Base-by-base conservation (phyloP, 2,797 vertebrate species). In the Thalassophryne amazonica region DNA sequence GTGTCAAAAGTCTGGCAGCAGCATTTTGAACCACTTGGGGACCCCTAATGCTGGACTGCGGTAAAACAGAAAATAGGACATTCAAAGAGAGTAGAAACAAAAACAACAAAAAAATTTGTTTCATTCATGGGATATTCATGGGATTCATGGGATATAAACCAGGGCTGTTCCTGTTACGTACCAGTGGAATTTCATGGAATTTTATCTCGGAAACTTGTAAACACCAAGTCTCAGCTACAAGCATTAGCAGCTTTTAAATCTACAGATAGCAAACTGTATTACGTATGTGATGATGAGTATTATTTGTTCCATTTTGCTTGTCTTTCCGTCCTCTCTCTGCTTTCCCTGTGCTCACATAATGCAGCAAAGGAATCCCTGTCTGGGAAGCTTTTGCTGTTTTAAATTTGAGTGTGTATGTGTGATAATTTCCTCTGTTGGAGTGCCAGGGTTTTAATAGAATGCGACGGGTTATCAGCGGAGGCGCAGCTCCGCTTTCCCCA, bases 401-500 rank as follows among this genome's bases (percentile, higher is more conserved):
- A 28, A 53, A 47, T 27, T 11, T 5, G 27, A 21, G 25, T 36
- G 23, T 24, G 45, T 33, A 25, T 54, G 10, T 35, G 59, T 61
- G 70, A 66, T 81, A 67, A 82, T 83, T 70, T 62, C 70, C 56
- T 73, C 62, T 63, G 39, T 84, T 66, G 67, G 74, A 84, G 63
- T 55, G 61, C 69, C 14, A 49, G 48, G 66, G 60, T 78, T 83
- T 83, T 80, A 86, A 85, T 88, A 77, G 84, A 81, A 84, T 78
- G 48, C 59, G 41, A 68, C 60, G 61, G 80, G 72, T 87, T 83
- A 87, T 88, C 84, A 78, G 59, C 4, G 11, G 45, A 64, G 64
- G 61, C 62, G 11, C 75, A 54, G 56, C 12, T 62, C 46, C 25
- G 51, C 63, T 71, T 36, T 48, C 41, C 61, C 56, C 55, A 55